These are phyloP conservation scores for Campoplex capitator DNA, from an alignment of 2,888 invertebrate genomes.

Conservation along the genomic window DNA sequence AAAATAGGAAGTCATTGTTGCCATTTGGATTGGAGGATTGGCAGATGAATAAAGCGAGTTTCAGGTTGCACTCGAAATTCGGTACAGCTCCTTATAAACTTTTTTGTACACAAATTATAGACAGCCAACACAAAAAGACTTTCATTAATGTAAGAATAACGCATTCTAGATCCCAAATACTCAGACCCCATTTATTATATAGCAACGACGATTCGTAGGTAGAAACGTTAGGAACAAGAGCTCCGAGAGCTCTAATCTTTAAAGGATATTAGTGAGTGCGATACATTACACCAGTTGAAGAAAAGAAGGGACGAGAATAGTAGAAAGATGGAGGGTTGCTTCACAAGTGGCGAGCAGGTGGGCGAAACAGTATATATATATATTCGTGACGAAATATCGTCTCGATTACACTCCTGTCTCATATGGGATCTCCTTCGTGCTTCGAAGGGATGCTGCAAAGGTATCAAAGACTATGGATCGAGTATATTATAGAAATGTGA, in stretches of 20 bases:
- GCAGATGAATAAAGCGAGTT: conserved; percentile 11
- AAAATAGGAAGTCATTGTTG: conserved; percentile 1
- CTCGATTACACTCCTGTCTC: conserved; percentile 48
- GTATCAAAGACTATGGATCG: conserved; percentile 37
- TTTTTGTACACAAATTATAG: not conserved
- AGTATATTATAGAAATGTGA: conserved; percentile 68
- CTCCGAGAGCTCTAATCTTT: not conserved
- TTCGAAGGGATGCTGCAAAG: conserved; percentile 35
- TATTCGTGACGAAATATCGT: conserved; percentile 53
- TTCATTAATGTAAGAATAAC: conserved; percentile 4
- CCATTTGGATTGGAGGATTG: not conserved
- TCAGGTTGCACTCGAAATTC: not conserved
- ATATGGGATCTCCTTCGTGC: conserved; percentile 48
- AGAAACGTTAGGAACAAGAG: not conserved
- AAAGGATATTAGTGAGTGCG: conserved; percentile 5
- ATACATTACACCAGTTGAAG: conserved; percentile 35
- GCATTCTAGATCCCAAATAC: not conserved
- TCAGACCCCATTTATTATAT: not conserved
- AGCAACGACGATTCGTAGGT: not conserved
- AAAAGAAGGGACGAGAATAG: conserved; percentile 17
- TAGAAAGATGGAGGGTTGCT: conserved; percentile 22
- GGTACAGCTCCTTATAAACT: not conserved
- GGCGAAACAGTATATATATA: conserved; percentile 4
- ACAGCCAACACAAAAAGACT: conserved; percentile 7
- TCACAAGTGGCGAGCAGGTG: conserved; percentile 10